Evolutionary conservation across 2,113 vertebrate species (phyloP).

Genomic region (Dendropsophus ebraccatus): DNA sequence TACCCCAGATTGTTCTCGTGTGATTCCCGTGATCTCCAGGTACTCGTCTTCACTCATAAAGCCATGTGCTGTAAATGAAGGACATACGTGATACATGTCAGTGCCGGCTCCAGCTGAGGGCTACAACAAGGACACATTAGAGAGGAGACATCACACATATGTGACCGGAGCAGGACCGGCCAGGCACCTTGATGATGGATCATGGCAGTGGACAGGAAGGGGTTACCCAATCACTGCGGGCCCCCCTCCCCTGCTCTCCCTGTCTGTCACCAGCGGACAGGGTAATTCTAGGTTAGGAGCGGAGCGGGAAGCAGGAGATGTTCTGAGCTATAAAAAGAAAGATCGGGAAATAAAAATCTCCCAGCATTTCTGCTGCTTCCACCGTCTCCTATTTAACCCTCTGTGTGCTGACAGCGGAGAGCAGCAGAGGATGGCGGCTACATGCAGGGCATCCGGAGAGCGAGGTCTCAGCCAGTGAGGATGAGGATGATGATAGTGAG

Average conservation of each 20-base stretch:
- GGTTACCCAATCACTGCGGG: background rate
- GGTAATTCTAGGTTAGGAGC: conserved; percentile 52
- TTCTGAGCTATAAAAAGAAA: conserved; percentile 49
- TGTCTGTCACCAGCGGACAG: conserved; percentile 34
- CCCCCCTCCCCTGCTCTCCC: background rate
- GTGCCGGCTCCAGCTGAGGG: background rate
- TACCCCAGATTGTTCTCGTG: conserved; percentile 85
- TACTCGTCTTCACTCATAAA: conserved; percentile 90
- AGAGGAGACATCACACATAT: no score
- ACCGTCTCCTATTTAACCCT: background rate
- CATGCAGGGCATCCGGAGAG: no score
- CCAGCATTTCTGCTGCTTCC: conserved; percentile 11
- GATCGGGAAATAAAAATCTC: conserved; percentile 19
- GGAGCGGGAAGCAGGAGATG: conserved; percentile 35
- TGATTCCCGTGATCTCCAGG: conserved; percentile 92
- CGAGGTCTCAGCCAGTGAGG: no score
- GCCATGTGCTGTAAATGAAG: conserved; percentile 73
- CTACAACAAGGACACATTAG: no score
- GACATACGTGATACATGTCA: background rate
- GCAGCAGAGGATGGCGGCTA: no score
- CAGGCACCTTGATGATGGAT: background rate
- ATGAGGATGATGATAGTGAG: no score
- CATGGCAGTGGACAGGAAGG: background rate
- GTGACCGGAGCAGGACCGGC: no score
- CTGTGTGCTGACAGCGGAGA: background rate